Conservation (phyloP, 2,888 invertebrate genomes). For the Melikaiella ostensackeni region DNA sequence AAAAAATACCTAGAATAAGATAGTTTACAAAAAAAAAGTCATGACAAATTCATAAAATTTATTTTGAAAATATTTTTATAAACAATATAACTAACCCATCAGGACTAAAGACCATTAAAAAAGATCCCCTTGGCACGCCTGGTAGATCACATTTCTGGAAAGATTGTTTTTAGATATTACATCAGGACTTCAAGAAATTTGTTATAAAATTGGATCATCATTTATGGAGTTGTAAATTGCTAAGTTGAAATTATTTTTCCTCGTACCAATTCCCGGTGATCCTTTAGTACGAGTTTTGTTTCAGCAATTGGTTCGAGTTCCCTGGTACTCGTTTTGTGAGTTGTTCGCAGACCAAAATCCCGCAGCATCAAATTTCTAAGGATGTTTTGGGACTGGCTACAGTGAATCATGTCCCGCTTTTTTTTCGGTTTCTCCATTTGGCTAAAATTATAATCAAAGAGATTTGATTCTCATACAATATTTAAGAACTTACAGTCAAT, state of each 20-base stretch:
- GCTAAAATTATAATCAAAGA: neutral
- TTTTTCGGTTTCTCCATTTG: conserved; percentile 64
- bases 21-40: too few species aligned
- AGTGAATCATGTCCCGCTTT: conserved; percentile 53
- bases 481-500: neutral
- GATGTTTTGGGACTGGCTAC: conserved; percentile 63
- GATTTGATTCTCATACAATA: neutral
- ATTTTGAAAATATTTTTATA: conserved; percentile 12
- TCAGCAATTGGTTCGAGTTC: conserved; percentile 83
- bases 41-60: too few species aligned
- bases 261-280: conserved; percentile 82
- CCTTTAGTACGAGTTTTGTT: conserved; percentile 81
- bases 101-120: conserved; percentile 92
- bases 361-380: conserved; percentile 69
- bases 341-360: conserved; percentile 66
- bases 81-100: conserved; percentile 82
- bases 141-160: conserved; percentile 85
- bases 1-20: neutral
- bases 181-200: neutral
- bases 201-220: neutral
- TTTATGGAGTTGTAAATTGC: neutral
- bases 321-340: conserved; percentile 76
- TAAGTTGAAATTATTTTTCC: neutral
- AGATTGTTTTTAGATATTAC: neutral
- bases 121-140: conserved; percentile 88